phyloP scores from a whole-genome alignment of 2,797 vertebrate genomes.

The Emydoidea blandingii region DNA sequence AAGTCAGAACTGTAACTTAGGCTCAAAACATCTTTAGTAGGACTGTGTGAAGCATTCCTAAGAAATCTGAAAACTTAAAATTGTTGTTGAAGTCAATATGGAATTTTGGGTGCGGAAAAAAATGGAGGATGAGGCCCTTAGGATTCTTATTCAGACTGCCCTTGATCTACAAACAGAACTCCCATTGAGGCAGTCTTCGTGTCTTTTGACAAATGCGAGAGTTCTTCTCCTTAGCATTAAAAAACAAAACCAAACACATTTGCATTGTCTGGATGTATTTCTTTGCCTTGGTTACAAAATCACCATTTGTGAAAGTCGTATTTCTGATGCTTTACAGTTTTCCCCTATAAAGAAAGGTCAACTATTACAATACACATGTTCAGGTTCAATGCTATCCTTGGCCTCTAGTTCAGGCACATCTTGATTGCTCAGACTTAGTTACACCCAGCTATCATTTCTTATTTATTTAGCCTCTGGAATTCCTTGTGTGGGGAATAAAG shows the following conservation, averaged over 20 bases:
- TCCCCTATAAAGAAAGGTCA: background rate
- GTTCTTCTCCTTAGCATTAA: background rate
- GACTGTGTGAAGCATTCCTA: background rate
- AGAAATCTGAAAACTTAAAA: background rate
- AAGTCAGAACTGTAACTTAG: background rate
- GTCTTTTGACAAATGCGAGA: background rate
- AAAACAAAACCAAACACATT: background rate
- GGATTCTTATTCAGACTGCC: background rate
- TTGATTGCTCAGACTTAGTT: background rate
- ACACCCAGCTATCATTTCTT: constrained; percentile 18
- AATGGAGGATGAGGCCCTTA: background rate
- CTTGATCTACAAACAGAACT: background rate
- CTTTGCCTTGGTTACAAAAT: constrained; percentile 35
- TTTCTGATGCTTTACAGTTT: constrained; percentile 1
- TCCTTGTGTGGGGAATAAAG: constrained; percentile 11
- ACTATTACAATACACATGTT: background rate
- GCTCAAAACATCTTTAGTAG: background rate
- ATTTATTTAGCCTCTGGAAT: constrained; percentile 49
- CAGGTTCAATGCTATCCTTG: background rate
- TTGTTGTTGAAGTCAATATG: background rate
- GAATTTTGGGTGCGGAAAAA: background rate
- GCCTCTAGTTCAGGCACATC: background rate
- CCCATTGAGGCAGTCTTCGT: background rate
- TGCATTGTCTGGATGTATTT: background rate
- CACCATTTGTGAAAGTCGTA: constrained; percentile 13